Evolutionary conservation across 2,113 vertebrate genomes (phyloP).

Genomic region (Psilopogon haemacephalus): DNA sequence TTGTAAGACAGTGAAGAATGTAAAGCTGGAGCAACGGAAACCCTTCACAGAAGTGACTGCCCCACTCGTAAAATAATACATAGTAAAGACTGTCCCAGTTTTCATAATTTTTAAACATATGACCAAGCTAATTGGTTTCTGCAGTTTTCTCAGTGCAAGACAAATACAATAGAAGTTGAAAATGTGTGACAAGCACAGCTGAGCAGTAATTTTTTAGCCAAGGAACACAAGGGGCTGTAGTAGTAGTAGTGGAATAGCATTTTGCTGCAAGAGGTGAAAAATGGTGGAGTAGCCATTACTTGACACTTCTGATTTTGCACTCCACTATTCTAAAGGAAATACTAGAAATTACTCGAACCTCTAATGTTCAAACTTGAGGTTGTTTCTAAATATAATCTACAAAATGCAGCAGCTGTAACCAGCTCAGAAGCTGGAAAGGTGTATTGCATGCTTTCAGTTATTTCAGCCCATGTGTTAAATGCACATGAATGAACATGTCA

Average conservation of each 20-base stretch:
- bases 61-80: background rate
- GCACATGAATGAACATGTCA: background rate
- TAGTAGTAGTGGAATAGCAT: background rate
- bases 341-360: background rate
- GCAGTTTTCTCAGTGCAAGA: background rate
- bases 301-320: background rate
- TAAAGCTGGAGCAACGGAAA: background rate
- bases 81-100: background rate
- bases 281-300: background rate
- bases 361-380: background rate
- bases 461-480: background rate
- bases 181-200: fast-evolving
- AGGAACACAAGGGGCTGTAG: background rate
- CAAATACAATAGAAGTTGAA: background rate
- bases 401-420: background rate
- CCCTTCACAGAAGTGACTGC: background rate
- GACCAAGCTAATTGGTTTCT: background rate
- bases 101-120: background rate
- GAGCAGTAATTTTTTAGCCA: background rate
- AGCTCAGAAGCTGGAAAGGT: background rate
- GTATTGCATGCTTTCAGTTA: background rate
- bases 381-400: background rate
- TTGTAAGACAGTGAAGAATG: background rate
- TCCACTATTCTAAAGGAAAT: background rate
- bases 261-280: background rate